These are phyloP conservation scores for Tokudaia muenninki DNA, from an alignment of 2,797 vertebrate genomes.

Conservation along the genomic window DNA sequence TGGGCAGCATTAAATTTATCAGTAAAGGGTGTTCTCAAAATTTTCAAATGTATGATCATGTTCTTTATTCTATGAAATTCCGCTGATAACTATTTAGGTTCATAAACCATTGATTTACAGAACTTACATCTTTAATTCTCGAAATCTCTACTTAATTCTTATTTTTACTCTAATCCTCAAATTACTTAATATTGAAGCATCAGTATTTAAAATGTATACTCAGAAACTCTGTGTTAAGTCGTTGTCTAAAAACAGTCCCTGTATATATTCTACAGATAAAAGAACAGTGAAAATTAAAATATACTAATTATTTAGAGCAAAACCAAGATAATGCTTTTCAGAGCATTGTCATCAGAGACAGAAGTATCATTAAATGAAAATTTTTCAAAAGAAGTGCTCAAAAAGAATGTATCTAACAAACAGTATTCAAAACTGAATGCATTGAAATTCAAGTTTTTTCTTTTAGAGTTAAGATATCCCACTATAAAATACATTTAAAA, in stretches of 20 bases:
- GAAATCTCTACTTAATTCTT: constrained; percentile 53
- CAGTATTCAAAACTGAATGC: constrained; percentile 44
- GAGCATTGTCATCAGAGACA: neutral
- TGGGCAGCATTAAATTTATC: constrained; percentile 39
- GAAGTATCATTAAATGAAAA: neutral
- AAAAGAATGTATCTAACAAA: neutral
- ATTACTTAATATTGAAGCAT: constrained; percentile 8
- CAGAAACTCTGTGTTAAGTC: neutral
- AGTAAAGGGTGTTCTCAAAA: constrained; percentile 26
- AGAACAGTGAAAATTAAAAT: constrained; percentile 28
- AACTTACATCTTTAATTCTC: constrained; percentile 20
- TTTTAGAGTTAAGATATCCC: constrained; percentile 43
- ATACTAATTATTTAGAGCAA: constrained; percentile 19
- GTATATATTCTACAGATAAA: neutral
- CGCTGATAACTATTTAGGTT: constrained; percentile 54
- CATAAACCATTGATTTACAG: constrained; percentile 56
- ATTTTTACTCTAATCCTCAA: constrained; percentile 17
- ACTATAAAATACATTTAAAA: constrained; percentile 51
- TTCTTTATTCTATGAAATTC: constrained; percentile 50
- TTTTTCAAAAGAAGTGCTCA: neutral
- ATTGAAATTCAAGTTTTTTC: neutral
- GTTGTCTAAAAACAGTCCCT: neutral
- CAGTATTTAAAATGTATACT: neutral
- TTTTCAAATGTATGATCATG: neutral
- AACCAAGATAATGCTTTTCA: neutral